Evolutionary conservation across 2,797 vertebrate genomes (phyloP).

Genomic region (Gila robusta): DNA sequence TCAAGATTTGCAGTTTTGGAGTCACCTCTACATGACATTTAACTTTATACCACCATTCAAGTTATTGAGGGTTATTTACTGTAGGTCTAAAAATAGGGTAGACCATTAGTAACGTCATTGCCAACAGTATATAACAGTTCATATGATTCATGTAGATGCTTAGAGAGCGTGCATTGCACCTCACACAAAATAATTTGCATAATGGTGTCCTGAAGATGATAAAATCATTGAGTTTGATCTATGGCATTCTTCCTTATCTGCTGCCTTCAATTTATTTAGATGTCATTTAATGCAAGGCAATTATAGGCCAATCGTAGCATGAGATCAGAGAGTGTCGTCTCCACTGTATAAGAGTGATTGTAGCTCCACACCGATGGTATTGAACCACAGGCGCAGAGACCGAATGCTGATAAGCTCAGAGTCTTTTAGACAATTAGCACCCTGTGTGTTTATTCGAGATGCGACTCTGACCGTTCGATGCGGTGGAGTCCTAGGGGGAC

Average conservation of each 20-base stretch:
- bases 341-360: conserved; percentile 12
- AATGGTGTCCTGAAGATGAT: conserved; percentile 16
- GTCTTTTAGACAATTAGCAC: conserved; percentile 35
- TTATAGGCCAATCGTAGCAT: conserved; percentile 25
- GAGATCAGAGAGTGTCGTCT: conserved; percentile 31
- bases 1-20: neutral
- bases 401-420: conserved; percentile 34
- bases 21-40: neutral
- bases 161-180: neutral
- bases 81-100: neutral
- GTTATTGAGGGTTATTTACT: neutral
- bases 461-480: neutral
- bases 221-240: conserved; percentile 34
- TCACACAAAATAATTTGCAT: conserved; percentile 6
- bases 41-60: neutral
- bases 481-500: neutral
- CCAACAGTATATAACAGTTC: neutral
- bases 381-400: conserved; percentile 9
- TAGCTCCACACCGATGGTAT: neutral
- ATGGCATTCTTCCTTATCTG: conserved; percentile 27
- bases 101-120: neutral
- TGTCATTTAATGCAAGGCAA: conserved; percentile 36
- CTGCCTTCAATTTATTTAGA: conserved; percentile 32
- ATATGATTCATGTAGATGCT: neutral
- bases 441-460: conserved; percentile 18